These are phyloP conservation scores for Umimayanthus chanpuru DNA, from an alignment of 92 coral and sea anemone genomes.

Conservation along the genomic window DNA sequence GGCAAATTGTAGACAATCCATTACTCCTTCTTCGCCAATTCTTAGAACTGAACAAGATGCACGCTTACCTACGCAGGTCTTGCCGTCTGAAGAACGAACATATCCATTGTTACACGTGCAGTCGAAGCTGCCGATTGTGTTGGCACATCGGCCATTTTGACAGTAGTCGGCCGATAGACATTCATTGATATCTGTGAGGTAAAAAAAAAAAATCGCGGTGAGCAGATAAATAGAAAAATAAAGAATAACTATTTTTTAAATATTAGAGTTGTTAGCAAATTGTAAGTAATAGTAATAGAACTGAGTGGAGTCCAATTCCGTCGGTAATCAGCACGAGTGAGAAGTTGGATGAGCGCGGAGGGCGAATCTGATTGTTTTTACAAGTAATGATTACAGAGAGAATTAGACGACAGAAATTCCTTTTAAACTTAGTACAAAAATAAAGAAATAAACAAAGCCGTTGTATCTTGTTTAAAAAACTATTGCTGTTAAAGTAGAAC, in stretches of 20 bases:
- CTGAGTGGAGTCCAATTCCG: no score
- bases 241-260: neutral
- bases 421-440: no score
- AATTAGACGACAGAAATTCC: no score
- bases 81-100: constrained; percentile 56
- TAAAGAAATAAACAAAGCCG: no score
- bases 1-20: no score
- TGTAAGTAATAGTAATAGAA: no score
- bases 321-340: no score
- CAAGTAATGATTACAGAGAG: no score
- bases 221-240: neutral
- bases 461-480: no score
- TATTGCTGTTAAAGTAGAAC: no score
- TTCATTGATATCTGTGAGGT: constrained; percentile 80
- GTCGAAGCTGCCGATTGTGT: constrained; percentile 78
- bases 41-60: neutral
- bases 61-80: constrained; percentile 85
- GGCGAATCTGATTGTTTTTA: no score
- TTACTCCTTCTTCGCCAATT: neutral
- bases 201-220: neutral
- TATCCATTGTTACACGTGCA: constrained; percentile 84
- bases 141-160: constrained; percentile 79
- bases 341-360: no score
- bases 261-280: neutral
- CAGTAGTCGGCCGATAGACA: constrained; percentile 84